Percentiles rank a stretch among this genome's conserved stretches.
phyloP scores from a whole-genome alignment of 2,888 invertebrate genomes.

The Dromius quadrimaculatus region DNA sequence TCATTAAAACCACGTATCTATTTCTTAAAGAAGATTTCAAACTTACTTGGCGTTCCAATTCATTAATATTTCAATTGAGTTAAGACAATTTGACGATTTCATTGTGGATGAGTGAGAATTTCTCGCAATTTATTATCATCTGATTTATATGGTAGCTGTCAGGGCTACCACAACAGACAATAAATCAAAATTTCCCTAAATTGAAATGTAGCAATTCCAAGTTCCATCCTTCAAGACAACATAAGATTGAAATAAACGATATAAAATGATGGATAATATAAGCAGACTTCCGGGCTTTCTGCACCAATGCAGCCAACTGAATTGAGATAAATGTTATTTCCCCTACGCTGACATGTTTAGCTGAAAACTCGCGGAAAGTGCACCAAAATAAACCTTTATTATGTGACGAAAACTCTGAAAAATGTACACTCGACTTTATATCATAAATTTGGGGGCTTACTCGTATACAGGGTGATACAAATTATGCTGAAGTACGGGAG shows the following conservation, averaged over 20 bases:
- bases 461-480: no score
- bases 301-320: constrained; percentile 4
- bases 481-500: no score
- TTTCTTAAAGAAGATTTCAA: no score
- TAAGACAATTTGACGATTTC: no score
- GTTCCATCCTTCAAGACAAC: neutral
- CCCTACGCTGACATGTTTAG: neutral
- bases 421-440: no score
- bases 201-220: constrained; percentile 22
- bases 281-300: neutral
- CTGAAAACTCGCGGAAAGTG: neutral
- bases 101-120: no score
- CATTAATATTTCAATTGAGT: no score
- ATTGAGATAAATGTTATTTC: constrained; percentile 20
- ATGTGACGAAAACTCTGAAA: neutral
- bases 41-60: no score
- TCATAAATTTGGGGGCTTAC: no score
- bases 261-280: constrained; percentile 4
- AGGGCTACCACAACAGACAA: neutral
- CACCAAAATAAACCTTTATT: neutral
- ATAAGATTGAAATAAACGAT: constrained; percentile 17
- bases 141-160: no score
- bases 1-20: no score
- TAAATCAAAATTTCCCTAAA: constrained; percentile 29
- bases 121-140: no score